phyloP scores from a whole-genome alignment of 2,888 invertebrate genomes.

The Drosophila nr. perissopoda region DNA sequence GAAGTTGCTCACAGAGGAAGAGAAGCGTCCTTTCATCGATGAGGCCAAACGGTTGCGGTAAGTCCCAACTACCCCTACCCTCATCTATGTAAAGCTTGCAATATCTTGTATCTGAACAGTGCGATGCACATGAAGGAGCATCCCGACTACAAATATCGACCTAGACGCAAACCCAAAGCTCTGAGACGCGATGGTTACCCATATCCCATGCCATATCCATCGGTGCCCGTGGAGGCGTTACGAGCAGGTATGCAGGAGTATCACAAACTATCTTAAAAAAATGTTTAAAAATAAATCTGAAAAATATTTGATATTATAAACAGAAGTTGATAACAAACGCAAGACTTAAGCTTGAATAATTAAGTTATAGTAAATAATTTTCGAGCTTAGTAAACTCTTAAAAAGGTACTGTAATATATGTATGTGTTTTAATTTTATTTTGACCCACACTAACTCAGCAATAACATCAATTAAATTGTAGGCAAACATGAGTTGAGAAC shows the following conservation, averaged over 20 bases:
- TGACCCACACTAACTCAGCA: conserved; percentile 1
- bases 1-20: conserved; percentile 96
- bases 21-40: conserved; percentile 98
- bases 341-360: background rate
- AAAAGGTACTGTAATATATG: background rate
- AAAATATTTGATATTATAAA: background rate
- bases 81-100: background rate
- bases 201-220: conserved; percentile 96
- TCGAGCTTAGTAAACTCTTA: background rate
- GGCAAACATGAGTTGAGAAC: background rate
- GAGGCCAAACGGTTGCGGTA: conserved; percentile 94
- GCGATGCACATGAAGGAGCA: conserved; percentile 98
- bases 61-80: conserved; percentile 17
- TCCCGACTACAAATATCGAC: conserved; percentile 97
- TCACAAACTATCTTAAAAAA: background rate
- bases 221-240: conserved; percentile 94
- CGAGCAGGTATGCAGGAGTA: conserved; percentile 90
- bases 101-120: conserved; percentile 83
- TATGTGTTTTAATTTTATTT: background rate
- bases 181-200: conserved; percentile 95
- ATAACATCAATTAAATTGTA: conserved; percentile 31
- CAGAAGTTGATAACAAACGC: background rate
- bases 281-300: background rate
- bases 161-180: conserved; percentile 94
- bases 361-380: background rate